A percentile compares a stretch with the other conserved stretches of the same genome.
These are phyloP conservation scores for Athene cunicularia DNA, from an alignment of 2,113 vertebrate species.

Conservation along the genomic window DNA sequence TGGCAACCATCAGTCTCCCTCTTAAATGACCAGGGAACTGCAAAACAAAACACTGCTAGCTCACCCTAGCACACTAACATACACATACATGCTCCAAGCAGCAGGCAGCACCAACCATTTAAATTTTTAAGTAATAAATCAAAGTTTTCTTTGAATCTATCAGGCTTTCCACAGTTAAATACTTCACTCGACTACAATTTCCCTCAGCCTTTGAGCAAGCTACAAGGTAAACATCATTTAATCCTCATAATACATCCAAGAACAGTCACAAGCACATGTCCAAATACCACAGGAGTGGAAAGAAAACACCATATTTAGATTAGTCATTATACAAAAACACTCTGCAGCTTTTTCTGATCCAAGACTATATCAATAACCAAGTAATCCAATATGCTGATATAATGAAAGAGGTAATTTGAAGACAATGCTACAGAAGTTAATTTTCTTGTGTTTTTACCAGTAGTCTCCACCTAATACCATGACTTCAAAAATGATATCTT, in stretches of 20 bases:
- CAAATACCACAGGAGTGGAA: background rate
- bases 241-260: background rate
- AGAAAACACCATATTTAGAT: background rate
- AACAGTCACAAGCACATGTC: background rate
- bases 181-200: background rate
- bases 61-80: background rate
- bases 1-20: background rate
- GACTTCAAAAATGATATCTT: background rate
- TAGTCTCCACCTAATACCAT: background rate
- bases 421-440: background rate
- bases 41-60: accelerated
- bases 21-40: background rate
- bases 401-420: background rate
- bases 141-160: background rate
- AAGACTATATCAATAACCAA: background rate
- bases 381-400: background rate
- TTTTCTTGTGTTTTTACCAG: background rate
- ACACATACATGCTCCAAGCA: background rate
- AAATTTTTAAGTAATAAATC: background rate
- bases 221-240: background rate
- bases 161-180: background rate
- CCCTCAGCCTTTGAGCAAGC: background rate
- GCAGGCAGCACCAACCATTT: background rate
- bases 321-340: background rate
- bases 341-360: background rate